These are phyloP conservation scores for Hassar affinis DNA, from an alignment of 2,113 vertebrate genomes.

Conservation along the genomic window DNA sequence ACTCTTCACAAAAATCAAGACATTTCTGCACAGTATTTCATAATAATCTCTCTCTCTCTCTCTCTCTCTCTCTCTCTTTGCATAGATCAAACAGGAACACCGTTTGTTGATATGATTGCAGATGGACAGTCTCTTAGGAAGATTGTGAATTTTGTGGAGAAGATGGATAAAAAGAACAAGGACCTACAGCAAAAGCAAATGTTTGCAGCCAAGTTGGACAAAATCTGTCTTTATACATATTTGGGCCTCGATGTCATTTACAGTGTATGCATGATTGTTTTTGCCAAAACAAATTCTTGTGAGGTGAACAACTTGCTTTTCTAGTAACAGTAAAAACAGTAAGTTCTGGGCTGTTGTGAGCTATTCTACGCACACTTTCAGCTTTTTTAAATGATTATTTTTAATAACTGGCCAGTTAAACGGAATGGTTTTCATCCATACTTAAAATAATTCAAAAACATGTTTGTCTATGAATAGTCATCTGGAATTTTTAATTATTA, in stretches of 20 bases:
- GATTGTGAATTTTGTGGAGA: constrained; percentile 61
- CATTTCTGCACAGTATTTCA: neutral
- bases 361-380: constrained; percentile 5
- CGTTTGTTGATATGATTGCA: constrained; percentile 22
- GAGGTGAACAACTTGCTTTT: constrained; percentile 57
- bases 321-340: constrained; percentile 46
- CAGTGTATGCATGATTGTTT: constrained; percentile 14
- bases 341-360: neutral
- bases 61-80: neutral
- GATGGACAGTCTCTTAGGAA: constrained; percentile 44
- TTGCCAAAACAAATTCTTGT: constrained; percentile 47
- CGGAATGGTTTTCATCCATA: no score
- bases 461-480: no score
- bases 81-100: constrained; percentile 26
- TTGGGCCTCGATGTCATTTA: constrained; percentile 42
- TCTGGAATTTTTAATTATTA: no score
- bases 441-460: no score
- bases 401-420: no score
- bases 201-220: constrained; percentile 61
- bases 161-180: constrained; percentile 12
- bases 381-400: no score
- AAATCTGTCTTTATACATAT: constrained; percentile 61
- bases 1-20: neutral
- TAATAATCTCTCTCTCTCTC: neutral
- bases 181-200: constrained; percentile 7